Conservation (phyloP, 2,113 vertebrate genomes). For the Albula goreensis region DNA sequence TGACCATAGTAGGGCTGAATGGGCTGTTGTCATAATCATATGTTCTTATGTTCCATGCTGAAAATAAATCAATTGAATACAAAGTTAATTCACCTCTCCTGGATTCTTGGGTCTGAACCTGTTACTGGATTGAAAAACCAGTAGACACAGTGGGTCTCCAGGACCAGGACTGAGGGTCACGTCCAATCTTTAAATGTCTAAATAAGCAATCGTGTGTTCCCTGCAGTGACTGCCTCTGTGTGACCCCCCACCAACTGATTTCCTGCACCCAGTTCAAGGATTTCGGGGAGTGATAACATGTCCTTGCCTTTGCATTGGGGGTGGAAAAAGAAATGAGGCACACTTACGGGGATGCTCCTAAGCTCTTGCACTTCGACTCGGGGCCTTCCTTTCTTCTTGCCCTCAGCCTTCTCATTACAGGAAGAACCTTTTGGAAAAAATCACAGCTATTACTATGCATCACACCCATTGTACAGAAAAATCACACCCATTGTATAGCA, state of each 20-base stretch:
- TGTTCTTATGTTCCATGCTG: too few relatives aligned
- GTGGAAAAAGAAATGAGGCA: not conserved
- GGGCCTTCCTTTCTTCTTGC: constrained; percentile 88
- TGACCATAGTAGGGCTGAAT: too few relatives aligned
- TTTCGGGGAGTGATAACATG: not conserved
- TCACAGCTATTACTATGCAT: not conserved
- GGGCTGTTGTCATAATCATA: too few relatives aligned
- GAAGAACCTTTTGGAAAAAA: constrained; percentile 69
- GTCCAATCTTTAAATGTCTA: not conserved
- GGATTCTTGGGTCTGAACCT: too few relatives aligned
- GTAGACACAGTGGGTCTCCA: too few relatives aligned
- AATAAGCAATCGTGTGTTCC: not conserved
- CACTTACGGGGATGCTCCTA: constrained; percentile 91
- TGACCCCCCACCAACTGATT: not conserved
- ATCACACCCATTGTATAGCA: too few relatives aligned
- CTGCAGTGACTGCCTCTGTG: not conserved
- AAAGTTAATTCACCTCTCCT: too few relatives aligned
- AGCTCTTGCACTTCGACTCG: constrained; percentile 86
- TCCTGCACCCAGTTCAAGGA: not conserved
- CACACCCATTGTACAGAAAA: too few relatives aligned
- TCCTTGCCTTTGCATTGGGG: not conserved
- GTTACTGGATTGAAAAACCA: too few relatives aligned
- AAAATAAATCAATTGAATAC: too few relatives aligned
- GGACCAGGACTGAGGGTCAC: too few relatives aligned
- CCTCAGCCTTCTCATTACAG: constrained; percentile 78